Evolutionary conservation across 2,888 invertebrate species (phyloP).

Genomic region (Ophion slaviceki): DNA sequence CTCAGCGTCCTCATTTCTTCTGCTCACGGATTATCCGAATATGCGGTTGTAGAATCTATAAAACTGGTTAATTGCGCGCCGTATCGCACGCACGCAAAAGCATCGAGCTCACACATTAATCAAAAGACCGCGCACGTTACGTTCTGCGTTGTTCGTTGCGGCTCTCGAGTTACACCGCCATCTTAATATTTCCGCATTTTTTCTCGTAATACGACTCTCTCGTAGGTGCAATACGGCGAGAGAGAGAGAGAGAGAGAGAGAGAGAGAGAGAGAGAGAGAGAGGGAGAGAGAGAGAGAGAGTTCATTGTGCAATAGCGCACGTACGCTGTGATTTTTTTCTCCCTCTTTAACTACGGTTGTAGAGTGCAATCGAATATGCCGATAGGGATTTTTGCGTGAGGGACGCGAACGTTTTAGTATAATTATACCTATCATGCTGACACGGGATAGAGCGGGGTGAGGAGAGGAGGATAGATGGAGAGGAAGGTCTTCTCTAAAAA

Average conservation of each 20-base stretch:
- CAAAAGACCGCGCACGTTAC: slow-evolving; percentile 31
- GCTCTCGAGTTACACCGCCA: slow-evolving; percentile 75
- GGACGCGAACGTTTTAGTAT: slow-evolving; percentile 16
- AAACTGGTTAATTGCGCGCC: slow-evolving; percentile 9
- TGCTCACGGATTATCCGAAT: slow-evolving; percentile 34
- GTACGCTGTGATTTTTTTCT: neutral
- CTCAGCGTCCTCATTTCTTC: neutral
- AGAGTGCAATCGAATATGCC: slow-evolving; percentile 64
- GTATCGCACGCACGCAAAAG: slow-evolving; percentile 47
- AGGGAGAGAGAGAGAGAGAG: neutral
- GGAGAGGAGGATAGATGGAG: neutral
- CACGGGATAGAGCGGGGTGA: neutral
- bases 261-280: neutral
- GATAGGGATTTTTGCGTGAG: slow-evolving; percentile 43
- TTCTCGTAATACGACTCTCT: slow-evolving; percentile 67
- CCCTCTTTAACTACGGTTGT: neutral
- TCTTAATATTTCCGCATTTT: slow-evolving; percentile 74
- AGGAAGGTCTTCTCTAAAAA: slow-evolving; percentile 24
- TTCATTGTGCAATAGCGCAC: slow-evolving; percentile 13
- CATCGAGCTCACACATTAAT: slow-evolving; percentile 49
- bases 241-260: slow-evolving; percentile 3
- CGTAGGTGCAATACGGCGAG: slow-evolving; percentile 30
- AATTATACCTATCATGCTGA: neutral
- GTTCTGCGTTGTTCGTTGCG: slow-evolving; percentile 64
- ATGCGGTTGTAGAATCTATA: slow-evolving; percentile 1